A percentile compares a stretch with the other conserved stretches of the same genome.
These are phyloP conservation scores for Trogon surrucura DNA, from an alignment of 2,113 vertebrate species.

Conservation along the genomic window DNA sequence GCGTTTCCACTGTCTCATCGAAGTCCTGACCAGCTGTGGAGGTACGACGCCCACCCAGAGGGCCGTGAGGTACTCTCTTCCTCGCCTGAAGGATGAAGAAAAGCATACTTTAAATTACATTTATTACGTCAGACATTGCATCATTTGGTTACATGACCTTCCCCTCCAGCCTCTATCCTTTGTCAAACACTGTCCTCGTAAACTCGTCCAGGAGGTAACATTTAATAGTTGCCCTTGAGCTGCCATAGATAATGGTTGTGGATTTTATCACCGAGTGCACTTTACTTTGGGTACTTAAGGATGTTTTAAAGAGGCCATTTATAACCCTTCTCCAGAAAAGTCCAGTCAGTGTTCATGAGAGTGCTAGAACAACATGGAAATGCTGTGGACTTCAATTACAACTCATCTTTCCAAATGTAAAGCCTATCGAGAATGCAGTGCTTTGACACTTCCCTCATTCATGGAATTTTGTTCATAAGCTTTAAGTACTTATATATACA, in stretches of 20 bases:
- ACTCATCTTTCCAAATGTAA: not conserved
- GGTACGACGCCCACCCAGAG: constrained; percentile 93
- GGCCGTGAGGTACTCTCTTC: constrained; percentile 82
- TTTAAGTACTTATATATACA: not conserved
- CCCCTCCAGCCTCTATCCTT: not conserved
- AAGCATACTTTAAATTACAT: not conserved
- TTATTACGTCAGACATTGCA: not conserved
- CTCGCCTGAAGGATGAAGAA: constrained; percentile 79
- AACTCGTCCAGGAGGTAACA: not conserved
- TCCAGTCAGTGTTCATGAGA: not conserved
- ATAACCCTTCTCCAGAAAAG: not conserved
- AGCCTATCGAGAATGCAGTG: not conserved
- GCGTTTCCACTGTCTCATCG: constrained; percentile 70
- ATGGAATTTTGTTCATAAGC: not conserved
- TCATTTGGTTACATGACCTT: not conserved
- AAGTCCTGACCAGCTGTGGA: constrained; percentile 99
- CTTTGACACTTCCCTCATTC: not conserved
- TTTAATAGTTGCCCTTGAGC: not conserved
- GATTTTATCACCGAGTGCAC: not conserved
- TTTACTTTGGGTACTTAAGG: not conserved
- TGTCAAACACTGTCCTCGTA: not conserved
- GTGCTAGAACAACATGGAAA: not conserved
- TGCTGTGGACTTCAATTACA: not conserved
- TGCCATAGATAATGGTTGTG: not conserved
- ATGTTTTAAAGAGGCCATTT: not conserved